phyloP scores from a whole-genome alignment of 2,888 invertebrate species.

The Listrodromus nycthemerus region DNA sequence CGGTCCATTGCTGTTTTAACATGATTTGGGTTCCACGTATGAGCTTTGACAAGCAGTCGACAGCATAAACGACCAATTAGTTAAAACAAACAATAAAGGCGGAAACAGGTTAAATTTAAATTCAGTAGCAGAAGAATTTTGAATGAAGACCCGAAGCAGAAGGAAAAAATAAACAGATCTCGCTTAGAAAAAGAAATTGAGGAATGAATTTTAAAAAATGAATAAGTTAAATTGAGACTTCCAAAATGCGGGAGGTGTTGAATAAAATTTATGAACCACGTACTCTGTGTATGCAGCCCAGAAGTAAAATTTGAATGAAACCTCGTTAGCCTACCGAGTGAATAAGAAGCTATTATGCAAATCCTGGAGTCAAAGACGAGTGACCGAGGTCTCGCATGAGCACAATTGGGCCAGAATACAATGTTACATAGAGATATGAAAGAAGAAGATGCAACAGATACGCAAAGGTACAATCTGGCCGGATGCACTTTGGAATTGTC shows the following conservation, averaged over 20 bases:
- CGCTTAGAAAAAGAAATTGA: neutral
- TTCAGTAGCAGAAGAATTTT: slow-evolving; percentile 3
- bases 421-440: neutral
- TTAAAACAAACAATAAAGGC: neutral
- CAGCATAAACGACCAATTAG: slow-evolving; percentile 12
- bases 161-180: neutral
- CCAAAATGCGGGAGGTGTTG: neutral
- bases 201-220: neutral
- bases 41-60: neutral
- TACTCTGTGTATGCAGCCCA: neutral
- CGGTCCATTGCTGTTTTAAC: neutral
- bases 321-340: slow-evolving; percentile 74
- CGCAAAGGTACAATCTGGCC: slow-evolving; percentile 8
- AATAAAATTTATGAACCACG: neutral
- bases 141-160: neutral
- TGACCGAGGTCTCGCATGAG: slow-evolving; percentile 8
- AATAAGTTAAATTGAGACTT: neutral
- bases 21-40: neutral
- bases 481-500: neutral
- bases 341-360: slow-evolving; percentile 78
- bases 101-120: neutral
- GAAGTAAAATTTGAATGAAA: slow-evolving; percentile 69
- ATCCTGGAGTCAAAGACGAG: slow-evolving; percentile 74
- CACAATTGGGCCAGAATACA: neutral
- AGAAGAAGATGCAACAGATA: slow-evolving; percentile 10